These are phyloP conservation scores for Contarinia nasturtii DNA, from an alignment of 1,140 invertebrate species.

Conservation along the genomic window DNA sequence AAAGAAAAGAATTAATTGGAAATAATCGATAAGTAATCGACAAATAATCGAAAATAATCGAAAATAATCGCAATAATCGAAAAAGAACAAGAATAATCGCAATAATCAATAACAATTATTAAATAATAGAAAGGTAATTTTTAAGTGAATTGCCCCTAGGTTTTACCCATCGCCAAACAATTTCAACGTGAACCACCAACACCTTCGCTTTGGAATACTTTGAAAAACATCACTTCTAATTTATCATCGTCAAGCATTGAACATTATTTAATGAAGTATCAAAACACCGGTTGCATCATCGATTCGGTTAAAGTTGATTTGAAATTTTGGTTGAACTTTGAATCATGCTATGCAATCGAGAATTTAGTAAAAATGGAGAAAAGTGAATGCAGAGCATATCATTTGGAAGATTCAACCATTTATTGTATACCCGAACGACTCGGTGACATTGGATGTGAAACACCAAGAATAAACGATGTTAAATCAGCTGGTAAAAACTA, in stretches of 20 bases:
- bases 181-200: too few species aligned
- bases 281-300: not conserved
- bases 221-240: not conserved
- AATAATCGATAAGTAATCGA: too few species aligned
- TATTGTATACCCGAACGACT: conserved; percentile 42
- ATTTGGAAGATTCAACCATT: conserved; percentile 26
- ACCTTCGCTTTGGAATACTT: too few species aligned
- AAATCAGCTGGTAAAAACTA: conserved; percentile 50
- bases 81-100: too few species aligned
- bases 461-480: conserved; percentile 53
- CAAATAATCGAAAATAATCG: too few species aligned
- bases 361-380: conserved; percentile 29
- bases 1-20: too few species aligned
- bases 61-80: too few species aligned
- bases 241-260: conserved; percentile 6
- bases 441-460: conserved; percentile 61
- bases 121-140: too few species aligned
- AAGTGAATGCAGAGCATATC: conserved; percentile 30
- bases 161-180: conserved; percentile 32
- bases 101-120: too few species aligned
- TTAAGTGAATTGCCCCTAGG: too few species aligned
- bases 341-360: conserved; percentile 6
- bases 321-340: not conserved
- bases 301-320: not conserved
- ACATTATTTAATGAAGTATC: conserved; percentile 1